These are phyloP conservation scores for Microtus ochrogaster DNA, from an alignment of 2,113 vertebrate species.

Conservation along the genomic window DNA sequence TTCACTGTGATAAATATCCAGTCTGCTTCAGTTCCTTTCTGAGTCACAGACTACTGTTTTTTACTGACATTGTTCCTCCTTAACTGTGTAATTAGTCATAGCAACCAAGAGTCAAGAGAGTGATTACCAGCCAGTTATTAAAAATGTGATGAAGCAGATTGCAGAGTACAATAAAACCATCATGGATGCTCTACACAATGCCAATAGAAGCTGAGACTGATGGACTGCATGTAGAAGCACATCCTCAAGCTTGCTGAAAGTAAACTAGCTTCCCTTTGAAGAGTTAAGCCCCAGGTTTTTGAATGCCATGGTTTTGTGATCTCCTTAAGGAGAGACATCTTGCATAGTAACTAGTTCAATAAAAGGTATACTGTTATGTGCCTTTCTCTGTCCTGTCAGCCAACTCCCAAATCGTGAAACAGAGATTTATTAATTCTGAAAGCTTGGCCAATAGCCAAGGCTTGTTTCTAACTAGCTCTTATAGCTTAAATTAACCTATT, in stretches of 20 bases:
- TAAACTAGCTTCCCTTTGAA: not conserved
- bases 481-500: not conserved
- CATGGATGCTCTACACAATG: conserved; percentile 90
- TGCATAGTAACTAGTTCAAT: conserved; percentile 66
- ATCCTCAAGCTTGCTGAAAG: not conserved
- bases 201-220: conserved; percentile 86
- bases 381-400: not conserved
- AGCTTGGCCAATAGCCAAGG: not conserved
- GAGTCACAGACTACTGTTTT: conserved; percentile 72
- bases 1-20: conserved; percentile 60
- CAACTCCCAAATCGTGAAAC: not conserved
- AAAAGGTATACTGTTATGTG: conserved; percentile 28
- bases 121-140: conserved; percentile 91
- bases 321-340: not conserved
- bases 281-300: conserved; percentile 62
- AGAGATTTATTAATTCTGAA: not conserved
- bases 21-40: conserved; percentile 59
- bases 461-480: not conserved
- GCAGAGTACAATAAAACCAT: conserved; percentile 93
- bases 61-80: conserved; percentile 80
- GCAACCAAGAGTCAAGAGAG: conserved; percentile 96
- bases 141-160: conserved; percentile 91
- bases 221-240: conserved; percentile 32
- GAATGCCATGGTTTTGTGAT: conserved; percentile 13
- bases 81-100: conserved; percentile 92